Evolutionary conservation across 2,888 invertebrate genomes (phyloP), one percentile per base, ranked within the genome.

Genomic region (Ophraella communa): DNA sequence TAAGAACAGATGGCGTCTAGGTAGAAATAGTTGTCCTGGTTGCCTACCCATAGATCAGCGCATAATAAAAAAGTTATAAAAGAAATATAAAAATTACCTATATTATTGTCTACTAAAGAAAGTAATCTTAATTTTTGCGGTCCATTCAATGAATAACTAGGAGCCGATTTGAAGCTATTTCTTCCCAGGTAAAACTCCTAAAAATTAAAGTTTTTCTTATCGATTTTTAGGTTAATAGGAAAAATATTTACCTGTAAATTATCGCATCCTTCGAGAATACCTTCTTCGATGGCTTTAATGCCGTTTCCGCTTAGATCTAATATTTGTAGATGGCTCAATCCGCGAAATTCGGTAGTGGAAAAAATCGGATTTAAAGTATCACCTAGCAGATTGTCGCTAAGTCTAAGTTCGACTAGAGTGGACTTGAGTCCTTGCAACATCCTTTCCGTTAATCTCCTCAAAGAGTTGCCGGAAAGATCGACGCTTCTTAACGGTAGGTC

Each of bases 301-400:
- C 87, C 88, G 77, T 96, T 96, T 7, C 90, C 90, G 57, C 91
- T 91, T 45, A 96, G 83, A 79, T 95, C 94, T 62, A 96, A 81
- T 35, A 91, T 82, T 76, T 88, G 87, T 59, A 95, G 83, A 65
- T 89, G 88, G 3, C 87, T 87, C 66, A 95, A 82, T 14, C 91
- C 89, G 72, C 92, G 92, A 66, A 95, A 89, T 80, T 95, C 95
- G 27, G 90, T 89, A 44, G 92, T 92, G 18, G 94, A 93, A 81
- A 95, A 95, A 71, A 95, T 94, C 0, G 95, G 95, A 82, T 95
- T 95, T 24, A 95, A 83, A 74, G 92, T 93, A 78, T 95, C 95
- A 1, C 95, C 95, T 24, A 96, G 85, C n/a, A 93, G 83, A 79
- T 96, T 96, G 76, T 93, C 89, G 24, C 91, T 87, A 57, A 96